These are phyloP conservation scores for Sorex maritimensis DNA, from an alignment of 2,797 vertebrate species.

Conservation along the genomic window DNA sequence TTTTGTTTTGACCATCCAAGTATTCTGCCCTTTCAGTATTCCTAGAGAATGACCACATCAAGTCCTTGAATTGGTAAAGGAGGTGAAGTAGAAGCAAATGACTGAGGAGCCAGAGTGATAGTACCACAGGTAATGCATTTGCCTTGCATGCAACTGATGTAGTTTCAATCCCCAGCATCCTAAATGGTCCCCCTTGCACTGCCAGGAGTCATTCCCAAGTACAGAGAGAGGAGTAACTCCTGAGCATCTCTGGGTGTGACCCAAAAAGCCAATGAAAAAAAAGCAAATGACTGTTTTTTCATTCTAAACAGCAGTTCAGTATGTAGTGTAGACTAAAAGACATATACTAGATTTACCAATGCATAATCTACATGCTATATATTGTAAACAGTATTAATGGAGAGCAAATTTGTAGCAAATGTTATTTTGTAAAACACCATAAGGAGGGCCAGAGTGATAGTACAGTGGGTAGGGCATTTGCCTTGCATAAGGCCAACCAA, in stretches of 20 bases:
- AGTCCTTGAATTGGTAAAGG: background rate
- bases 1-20: background rate
- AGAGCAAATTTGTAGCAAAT: slow-evolving; percentile 55
- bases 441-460: background rate
- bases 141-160: too few species aligned
- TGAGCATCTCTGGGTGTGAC: background rate
- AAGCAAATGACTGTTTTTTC: background rate
- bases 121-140: too few species aligned
- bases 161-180: too few species aligned
- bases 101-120: background rate
- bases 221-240: background rate
- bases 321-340: background rate
- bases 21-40: background rate
- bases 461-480: background rate
- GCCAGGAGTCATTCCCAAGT: too few species aligned
- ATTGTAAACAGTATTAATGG: background rate
- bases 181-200: too few species aligned
- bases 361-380: slow-evolving; percentile 9
- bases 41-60: slow-evolving; percentile 13
- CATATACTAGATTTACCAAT: slow-evolving; percentile 43
- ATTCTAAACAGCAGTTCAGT: background rate
- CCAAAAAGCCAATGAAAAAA: too few species aligned
- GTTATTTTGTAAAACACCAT: slow-evolving; percentile 10
- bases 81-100: background rate
- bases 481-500: too few species aligned